phyloP scores from a whole-genome alignment of 2,888 invertebrate genomes.

The Cancer borealis region DNA sequence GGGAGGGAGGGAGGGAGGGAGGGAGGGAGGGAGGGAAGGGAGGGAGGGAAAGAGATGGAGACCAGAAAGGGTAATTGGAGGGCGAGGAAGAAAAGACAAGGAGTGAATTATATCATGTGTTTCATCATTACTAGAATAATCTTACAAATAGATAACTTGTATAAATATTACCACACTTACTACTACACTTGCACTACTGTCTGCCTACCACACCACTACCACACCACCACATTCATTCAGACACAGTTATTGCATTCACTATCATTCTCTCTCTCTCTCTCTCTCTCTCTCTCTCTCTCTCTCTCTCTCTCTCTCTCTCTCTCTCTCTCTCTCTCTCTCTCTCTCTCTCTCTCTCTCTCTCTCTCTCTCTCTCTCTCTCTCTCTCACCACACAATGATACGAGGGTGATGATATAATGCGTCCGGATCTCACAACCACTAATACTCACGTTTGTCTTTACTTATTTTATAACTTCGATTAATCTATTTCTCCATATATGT shows the following conservation, averaged over 20 bases:
- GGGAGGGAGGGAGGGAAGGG: not conserved
- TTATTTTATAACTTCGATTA: too few species aligned
- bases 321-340: conserved; percentile 22
- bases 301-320: conserved; percentile 39
- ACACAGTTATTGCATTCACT: not conserved
- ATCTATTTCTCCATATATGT: too few species aligned
- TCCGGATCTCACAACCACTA: too few species aligned
- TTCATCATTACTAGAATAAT: not conserved
- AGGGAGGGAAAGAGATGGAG: not conserved
- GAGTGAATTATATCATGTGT: not conserved
- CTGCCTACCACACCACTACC: not conserved
- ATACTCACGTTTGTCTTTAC: too few species aligned
- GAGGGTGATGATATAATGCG: too few species aligned
- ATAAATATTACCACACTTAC: not conserved
- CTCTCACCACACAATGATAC: too few species aligned
- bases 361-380: conserved; percentile 14
- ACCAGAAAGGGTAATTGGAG: not conserved
- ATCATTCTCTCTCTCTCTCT: not conserved
- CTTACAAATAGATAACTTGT: not conserved
- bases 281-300: conserved; percentile 9
- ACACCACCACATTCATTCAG: not conserved
- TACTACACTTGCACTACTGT: not conserved
- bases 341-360: conserved; percentile 40
- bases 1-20: not conserved
- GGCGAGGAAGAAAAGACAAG: not conserved